Percentiles rank a stretch among this genome's conserved stretches.
Conservation (phyloP, 2,113 vertebrate genomes). For the Strigops habroptila region DNA sequence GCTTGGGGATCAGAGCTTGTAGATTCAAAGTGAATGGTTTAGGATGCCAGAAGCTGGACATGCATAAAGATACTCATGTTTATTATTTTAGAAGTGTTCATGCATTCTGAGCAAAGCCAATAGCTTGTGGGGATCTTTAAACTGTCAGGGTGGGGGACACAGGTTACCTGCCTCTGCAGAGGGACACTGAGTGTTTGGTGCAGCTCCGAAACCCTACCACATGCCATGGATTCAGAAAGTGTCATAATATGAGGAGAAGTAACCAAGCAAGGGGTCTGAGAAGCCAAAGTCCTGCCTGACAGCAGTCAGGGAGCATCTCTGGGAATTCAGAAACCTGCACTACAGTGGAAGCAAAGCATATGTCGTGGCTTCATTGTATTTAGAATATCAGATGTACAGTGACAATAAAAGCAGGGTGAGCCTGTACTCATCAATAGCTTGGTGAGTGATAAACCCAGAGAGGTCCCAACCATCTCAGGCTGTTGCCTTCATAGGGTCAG, state of each 20-base stretch:
- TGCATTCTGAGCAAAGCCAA: not conserved
- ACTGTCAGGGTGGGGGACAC: not conserved
- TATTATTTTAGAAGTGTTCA: not conserved
- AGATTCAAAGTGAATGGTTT: accelerated
- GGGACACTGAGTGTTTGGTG: accelerated
- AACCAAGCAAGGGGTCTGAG: not conserved
- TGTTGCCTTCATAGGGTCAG: not conserved
- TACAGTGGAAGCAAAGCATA: not conserved
- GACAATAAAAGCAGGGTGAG: not conserved
- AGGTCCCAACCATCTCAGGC: not conserved
- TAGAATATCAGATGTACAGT: not conserved
- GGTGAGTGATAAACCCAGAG: not conserved
- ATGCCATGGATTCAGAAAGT: not conserved
- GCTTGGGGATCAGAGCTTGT: not conserved
- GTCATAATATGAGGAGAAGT: not conserved
- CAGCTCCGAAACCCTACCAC: not conserved
- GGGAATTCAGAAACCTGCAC: not conserved
- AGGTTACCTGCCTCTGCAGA: not conserved
- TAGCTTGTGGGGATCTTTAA: not conserved
- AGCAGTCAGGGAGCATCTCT: not conserved
- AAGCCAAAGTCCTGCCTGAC: not conserved
- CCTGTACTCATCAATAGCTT: not conserved
- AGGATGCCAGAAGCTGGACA: not conserved
- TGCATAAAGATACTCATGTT: not conserved
- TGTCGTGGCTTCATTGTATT: not conserved